These are phyloP conservation scores for Eurystomus glaucurus DNA, from an alignment of 2,797 vertebrate species.

Conservation along the genomic window DNA sequence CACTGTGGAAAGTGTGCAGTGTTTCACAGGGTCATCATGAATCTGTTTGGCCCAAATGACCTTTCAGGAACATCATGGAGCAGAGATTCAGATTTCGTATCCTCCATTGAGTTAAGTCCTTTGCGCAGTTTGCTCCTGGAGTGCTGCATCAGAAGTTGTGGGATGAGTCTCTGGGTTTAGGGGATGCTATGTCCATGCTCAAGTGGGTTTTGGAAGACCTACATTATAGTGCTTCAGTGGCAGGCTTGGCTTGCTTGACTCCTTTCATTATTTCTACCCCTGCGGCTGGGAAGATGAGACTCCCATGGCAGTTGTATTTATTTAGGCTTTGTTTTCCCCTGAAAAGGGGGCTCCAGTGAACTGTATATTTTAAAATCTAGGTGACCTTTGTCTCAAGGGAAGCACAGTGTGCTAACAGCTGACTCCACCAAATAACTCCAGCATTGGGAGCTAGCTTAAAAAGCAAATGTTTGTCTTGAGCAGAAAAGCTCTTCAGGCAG, in stretches of 20 bases:
- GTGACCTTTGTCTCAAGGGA: conserved; percentile 35
- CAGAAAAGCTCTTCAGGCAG: conserved; percentile 62
- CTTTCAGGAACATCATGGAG: background rate
- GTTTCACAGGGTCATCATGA: background rate
- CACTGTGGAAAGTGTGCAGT: background rate
- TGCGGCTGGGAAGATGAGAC: background rate
- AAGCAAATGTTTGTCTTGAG: conserved; percentile 68
- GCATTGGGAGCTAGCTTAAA: conserved; percentile 17
- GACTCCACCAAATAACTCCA: conserved; percentile 40
- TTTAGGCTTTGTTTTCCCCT: conserved; percentile 52
- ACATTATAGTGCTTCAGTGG: accelerated
- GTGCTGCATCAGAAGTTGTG: background rate
- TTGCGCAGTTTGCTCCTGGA: background rate
- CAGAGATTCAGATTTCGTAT: background rate
- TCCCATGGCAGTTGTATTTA: conserved; percentile 47
- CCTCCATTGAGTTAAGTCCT: background rate
- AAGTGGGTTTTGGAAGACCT: background rate
- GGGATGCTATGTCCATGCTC: background rate
- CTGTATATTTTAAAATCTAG: conserved; percentile 45
- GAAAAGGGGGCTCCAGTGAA: conserved; percentile 28
- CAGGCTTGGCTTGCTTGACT: background rate
- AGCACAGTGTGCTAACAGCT: conserved; percentile 30
- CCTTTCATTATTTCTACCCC: background rate
- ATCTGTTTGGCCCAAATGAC: background rate
- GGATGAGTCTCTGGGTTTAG: background rate